These are phyloP conservation scores for Megaustenia siamemsis DNA, from an alignment of 2,888 invertebrate genomes.

Conservation along the genomic window DNA sequence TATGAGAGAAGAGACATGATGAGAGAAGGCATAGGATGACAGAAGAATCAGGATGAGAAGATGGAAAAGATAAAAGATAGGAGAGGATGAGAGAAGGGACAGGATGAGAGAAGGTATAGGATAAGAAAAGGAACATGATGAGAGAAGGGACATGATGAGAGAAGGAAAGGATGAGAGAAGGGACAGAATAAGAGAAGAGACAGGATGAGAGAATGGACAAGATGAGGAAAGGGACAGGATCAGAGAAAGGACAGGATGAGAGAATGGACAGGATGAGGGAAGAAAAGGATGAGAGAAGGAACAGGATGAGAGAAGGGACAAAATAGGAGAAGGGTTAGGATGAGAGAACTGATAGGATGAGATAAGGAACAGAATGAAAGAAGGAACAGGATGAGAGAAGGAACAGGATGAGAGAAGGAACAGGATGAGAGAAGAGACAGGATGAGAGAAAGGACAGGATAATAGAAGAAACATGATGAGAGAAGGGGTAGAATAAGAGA, in stretches of 20 bases:
- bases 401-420: background rate
- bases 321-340: background rate
- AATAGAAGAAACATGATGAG: background rate
- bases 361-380: background rate
- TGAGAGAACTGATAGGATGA: background rate
- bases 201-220: background rate
- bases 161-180: background rate
- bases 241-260: background rate
- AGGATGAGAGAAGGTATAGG: background rate
- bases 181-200: background rate
- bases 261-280: background rate
- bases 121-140: background rate
- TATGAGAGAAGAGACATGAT: background rate
- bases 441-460: background rate
- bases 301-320: background rate
- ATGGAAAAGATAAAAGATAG: background rate
- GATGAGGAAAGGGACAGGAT: background rate
- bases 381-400: background rate
- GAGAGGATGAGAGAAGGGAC: background rate
- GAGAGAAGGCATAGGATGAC: slow-evolving; percentile 12
- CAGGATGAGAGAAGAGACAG: background rate
- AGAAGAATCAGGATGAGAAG: background rate
- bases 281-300: background rate
- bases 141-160: background rate
- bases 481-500: background rate